Conservation (phyloP, 2,888 invertebrate species). For the Aporophyla nigra region DNA sequence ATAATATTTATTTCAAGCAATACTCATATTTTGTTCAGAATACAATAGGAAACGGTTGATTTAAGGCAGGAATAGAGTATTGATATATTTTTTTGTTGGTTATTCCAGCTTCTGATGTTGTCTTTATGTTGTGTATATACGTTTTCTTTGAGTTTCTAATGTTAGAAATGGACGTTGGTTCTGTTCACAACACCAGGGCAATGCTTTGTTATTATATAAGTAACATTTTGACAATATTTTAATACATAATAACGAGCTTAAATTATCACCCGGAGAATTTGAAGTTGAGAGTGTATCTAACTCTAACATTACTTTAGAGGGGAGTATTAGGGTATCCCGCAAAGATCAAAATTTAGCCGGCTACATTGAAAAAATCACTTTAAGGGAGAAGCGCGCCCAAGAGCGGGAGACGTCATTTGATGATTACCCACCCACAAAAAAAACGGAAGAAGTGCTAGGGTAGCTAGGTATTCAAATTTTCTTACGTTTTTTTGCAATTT, state of each 20-base stretch:
- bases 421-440: no score
- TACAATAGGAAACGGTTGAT: conserved; percentile 24
- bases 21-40: conserved; percentile 15
- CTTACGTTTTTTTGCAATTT: no score
- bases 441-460: no score
- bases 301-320: no score
- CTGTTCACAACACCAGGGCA: neutral
- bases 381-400: no score
- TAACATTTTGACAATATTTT: neutral
- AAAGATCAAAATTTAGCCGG: no score
- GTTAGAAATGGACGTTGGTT: neutral
- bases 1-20: conserved; percentile 13
- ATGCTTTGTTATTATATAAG: neutral
- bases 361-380: no score
- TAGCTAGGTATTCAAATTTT: no score
- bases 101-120: neutral
- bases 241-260: neutral
- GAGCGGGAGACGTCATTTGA: no score
- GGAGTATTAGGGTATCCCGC: no score
- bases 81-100: neutral
- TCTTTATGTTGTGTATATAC: neutral
- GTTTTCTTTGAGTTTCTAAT: neutral
- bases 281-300: neutral
- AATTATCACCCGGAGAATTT: neutral
- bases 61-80: conserved; percentile 8